Evolutionary conservation across 2,113 vertebrate genomes (phyloP), one percentile per base, ranked within the genome.

Genomic region (Lycaon pictus): DNA sequence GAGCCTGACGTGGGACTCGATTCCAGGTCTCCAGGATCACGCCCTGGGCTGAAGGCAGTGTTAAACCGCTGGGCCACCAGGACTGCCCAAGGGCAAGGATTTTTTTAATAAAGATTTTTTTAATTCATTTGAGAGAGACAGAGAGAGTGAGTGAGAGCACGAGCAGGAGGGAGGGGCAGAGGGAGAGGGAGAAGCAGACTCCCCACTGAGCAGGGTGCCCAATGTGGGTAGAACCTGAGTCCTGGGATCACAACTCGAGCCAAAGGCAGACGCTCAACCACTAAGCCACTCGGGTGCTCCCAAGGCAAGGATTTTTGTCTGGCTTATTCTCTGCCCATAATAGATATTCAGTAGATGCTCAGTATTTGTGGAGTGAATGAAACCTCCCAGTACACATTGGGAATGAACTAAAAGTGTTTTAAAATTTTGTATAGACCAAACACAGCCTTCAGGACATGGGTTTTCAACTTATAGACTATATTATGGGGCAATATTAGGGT

Each of bases 291-390:
- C 32, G 35, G 67, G 67, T 0, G 16, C 67, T 43, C 67, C 67
- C 19, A 69, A n/a, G 67, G 72, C 72, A 48, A 67, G 79, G 35
- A 23, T n/a, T 88, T 95, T 84, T 58, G 23, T 89, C 48, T 82
- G 12, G 71, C 92, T 93, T 93, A 51, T 67, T 67, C 65, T 95
- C 80, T 97, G n/a, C 55, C 51, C 17, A 35, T 55, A 94, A 76
- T 69, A 69, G 67, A 69, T 35, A 69, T n/a, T 35, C 67, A 69
- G 67, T 35, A 35, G 32, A 22, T 51, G 53, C 15, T 84, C 86
- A 32, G 13, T 29, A 84, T 12, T 67, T 90, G 20, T 25, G 65
- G 20, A 89, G 81, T 81, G 48, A 92, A 48, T 72, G 43, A 95
- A 95, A 85, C 20, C 56, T 92, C 88, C 69, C 3, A 67, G 29